Conservation (phyloP, 2,797 vertebrate genomes). For the Numenius phaeopus region DNA sequence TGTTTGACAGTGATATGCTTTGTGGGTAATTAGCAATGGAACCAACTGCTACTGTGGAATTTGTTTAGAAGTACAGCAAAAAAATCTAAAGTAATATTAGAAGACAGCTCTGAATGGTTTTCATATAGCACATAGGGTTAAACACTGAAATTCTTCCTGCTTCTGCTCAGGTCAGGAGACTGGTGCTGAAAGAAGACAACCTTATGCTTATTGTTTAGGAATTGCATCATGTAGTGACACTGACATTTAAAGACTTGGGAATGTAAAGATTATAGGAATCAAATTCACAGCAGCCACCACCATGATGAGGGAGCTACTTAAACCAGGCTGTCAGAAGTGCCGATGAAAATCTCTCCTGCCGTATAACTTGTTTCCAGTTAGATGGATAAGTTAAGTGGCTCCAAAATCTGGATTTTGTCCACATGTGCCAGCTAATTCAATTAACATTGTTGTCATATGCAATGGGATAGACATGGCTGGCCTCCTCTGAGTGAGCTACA, state of each 20-base stretch:
- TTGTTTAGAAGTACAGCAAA: neutral
- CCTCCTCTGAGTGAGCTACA: neutral
- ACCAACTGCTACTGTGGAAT: neutral
- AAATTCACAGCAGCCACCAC: neutral
- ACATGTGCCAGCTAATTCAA: rapidly evolving
- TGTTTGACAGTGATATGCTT: neutral
- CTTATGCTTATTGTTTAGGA: neutral
- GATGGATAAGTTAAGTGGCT: neutral
- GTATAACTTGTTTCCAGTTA: neutral
- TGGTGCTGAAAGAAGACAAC: neutral
- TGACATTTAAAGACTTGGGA: neutral
- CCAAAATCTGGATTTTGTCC: neutral
- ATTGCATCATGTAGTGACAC: neutral
- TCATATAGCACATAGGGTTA: neutral
- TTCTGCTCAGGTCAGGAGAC: neutral
- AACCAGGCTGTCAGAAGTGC: neutral
- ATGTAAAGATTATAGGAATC: neutral
- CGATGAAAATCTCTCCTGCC: neutral
- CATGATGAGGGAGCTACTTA: neutral
- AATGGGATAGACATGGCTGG: neutral
- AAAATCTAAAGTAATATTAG: neutral
- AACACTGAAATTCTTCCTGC: neutral
- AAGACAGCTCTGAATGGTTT: neutral
- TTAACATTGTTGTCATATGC: neutral
- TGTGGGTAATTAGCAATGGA: neutral